phyloP scores from a whole-genome alignment of 2,888 invertebrate genomes.

The Hirudinaria manillensis region DNA sequence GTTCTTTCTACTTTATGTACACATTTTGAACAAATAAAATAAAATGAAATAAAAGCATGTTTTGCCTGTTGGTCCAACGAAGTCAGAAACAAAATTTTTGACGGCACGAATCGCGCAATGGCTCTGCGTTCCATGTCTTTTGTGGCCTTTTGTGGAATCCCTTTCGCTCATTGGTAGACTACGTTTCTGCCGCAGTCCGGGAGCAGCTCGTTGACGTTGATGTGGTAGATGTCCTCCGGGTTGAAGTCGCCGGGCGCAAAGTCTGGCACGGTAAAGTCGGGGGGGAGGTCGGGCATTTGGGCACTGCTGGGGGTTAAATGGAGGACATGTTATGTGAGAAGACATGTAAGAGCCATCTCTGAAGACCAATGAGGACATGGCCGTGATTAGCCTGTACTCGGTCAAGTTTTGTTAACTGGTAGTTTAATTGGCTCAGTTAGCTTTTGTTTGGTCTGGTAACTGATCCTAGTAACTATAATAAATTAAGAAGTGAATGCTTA shows the following conservation, averaged over 20 bases:
- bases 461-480: too few species aligned
- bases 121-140: too few species aligned
- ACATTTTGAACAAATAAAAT: too few species aligned
- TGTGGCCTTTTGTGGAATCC: too few species aligned
- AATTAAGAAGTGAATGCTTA: too few species aligned
- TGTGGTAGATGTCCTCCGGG: constrained; percentile 44
- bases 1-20: too few species aligned
- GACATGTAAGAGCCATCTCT: background rate
- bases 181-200: constrained; percentile 24
- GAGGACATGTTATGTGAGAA: background rate
- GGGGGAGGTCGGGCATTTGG: constrained; percentile 25
- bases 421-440: too few species aligned
- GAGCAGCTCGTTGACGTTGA: constrained; percentile 43
- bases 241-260: constrained; percentile 41
- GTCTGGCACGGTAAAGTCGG: constrained; percentile 31
- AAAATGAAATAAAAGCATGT: too few species aligned
- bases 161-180: background rate
- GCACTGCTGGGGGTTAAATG: constrained; percentile 6
- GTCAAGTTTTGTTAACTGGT: background rate
- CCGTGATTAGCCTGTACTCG: background rate
- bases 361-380: background rate
- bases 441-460: too few species aligned
- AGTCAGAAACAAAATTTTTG: too few species aligned
- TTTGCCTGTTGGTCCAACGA: too few species aligned
- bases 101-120: too few species aligned